phyloP scores from a whole-genome alignment of 2,797 vertebrate species.

The Delichon dasypus region DNA sequence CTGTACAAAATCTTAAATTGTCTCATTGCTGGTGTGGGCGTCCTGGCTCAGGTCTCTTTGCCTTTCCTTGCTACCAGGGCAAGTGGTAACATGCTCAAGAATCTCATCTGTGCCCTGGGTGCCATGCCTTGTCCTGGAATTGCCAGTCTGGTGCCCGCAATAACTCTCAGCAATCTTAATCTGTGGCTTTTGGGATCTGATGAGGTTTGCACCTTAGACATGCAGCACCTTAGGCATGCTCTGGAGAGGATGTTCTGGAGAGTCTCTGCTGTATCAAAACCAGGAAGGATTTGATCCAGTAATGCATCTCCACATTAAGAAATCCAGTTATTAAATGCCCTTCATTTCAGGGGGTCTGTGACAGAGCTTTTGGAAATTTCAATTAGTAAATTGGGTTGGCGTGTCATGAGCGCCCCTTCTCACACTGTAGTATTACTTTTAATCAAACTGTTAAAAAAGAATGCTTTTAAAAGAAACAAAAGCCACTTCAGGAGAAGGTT shows the following conservation, averaged over 20 bases:
- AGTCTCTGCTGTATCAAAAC: background rate
- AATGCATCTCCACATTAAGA: background rate
- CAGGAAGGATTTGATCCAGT: background rate
- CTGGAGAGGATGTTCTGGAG: background rate
- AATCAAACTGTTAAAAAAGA: conserved; percentile 11
- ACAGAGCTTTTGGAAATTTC: background rate
- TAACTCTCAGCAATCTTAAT: background rate
- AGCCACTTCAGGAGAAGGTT: background rate
- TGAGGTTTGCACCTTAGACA: background rate
- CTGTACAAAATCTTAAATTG: background rate
- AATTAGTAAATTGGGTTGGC: background rate
- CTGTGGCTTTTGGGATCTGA: background rate
- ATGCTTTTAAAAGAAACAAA: conserved; percentile 44
- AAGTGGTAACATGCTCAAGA: background rate
- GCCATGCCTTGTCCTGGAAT: background rate
- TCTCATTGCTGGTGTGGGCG: background rate
- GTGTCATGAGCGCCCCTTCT: background rate
- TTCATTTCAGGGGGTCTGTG: background rate
- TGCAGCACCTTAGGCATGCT: background rate
- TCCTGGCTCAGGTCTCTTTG: background rate
- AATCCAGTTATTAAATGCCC: background rate
- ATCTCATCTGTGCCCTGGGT: background rate
- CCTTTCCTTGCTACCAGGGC: background rate
- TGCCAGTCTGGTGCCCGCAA: background rate
- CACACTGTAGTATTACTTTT: background rate